These are phyloP conservation scores for Tylochromis polylepis DNA, from an alignment of 2,113 vertebrate species.

Conservation along the genomic window DNA sequence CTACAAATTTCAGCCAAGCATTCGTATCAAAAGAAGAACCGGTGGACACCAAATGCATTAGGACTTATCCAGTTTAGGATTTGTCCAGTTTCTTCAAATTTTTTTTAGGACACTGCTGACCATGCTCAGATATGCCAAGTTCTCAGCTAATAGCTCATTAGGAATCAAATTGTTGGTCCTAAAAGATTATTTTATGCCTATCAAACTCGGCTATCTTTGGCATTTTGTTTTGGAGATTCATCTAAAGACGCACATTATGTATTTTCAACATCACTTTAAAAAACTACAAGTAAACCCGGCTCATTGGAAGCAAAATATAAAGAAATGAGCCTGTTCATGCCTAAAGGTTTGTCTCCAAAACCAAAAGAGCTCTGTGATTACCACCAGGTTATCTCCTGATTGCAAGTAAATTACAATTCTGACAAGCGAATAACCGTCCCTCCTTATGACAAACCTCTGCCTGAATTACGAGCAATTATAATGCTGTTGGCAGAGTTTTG, in stretches of 20 bases:
- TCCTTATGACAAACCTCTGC: not conserved
- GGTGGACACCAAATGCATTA: not conserved
- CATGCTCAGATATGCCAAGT: not conserved
- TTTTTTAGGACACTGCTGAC: not conserved
- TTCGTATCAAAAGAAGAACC: not conserved
- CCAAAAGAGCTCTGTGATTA: not conserved
- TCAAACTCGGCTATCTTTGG: not conserved
- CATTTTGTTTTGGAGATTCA: not conserved
- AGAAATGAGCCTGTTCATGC: not conserved
- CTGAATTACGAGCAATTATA: slow-evolving; percentile 6
- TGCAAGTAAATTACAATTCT: not conserved
- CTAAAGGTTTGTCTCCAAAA: not conserved
- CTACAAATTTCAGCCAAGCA: not conserved
- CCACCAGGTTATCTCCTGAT: not conserved
- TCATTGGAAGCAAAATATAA: not conserved
- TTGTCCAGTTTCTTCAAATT: not conserved
- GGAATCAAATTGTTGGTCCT: not conserved
- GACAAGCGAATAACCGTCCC: not conserved
- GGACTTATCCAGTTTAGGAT: rapidly evolving
- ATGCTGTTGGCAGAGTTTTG: not conserved
- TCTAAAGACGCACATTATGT: not conserved
- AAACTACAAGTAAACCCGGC: not conserved
- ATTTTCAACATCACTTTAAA: not conserved
- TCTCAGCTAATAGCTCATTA: not conserved
- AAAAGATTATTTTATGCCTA: not conserved